Evolutionary conservation across 2,797 vertebrate genomes (phyloP).

Genomic region (Mycteria americana): DNA sequence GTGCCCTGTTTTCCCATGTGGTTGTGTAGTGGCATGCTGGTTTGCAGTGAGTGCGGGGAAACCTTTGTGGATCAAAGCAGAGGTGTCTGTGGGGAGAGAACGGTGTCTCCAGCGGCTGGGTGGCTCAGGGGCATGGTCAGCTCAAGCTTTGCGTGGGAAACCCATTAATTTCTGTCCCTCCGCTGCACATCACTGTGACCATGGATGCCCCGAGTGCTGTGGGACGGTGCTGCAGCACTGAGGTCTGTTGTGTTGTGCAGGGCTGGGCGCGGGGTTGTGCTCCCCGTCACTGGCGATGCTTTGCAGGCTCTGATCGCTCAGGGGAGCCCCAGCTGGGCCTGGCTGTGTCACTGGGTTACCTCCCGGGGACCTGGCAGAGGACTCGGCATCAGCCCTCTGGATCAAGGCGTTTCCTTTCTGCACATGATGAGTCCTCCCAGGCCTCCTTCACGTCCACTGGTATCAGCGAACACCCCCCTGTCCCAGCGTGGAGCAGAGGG

Average conservation of each 20-base stretch:
- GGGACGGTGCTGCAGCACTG: not conserved
- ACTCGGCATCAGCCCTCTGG: not conserved
- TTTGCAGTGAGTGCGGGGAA: not conserved
- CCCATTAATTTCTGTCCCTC: not conserved
- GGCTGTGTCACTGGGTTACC: not conserved
- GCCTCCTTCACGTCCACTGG: not conserved
- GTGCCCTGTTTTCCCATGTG: not conserved
- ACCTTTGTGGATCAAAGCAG: not conserved
- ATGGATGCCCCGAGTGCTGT: fast-evolving
- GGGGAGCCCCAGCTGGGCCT: not conserved
- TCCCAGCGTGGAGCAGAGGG: fast-evolving
- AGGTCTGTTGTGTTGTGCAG: not conserved
- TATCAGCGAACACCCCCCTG: not conserved
- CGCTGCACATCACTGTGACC: not conserved
- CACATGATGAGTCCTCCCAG: not conserved
- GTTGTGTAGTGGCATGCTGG: not conserved
- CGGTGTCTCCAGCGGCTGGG: fast-evolving
- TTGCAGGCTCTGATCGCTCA: not conserved
- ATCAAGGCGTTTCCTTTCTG: not conserved
- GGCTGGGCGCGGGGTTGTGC: not conserved
- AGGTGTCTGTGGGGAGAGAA: not conserved
- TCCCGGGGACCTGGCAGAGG: not conserved
- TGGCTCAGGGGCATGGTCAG: not conserved
- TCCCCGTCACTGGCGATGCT: not conserved
- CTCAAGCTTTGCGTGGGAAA: not conserved